A percentile compares a stretch with the other conserved stretches of the same genome.
Evolutionary conservation across 2,797 vertebrate genomes (phyloP).

Genomic region (Parambassis ranga): DNA sequence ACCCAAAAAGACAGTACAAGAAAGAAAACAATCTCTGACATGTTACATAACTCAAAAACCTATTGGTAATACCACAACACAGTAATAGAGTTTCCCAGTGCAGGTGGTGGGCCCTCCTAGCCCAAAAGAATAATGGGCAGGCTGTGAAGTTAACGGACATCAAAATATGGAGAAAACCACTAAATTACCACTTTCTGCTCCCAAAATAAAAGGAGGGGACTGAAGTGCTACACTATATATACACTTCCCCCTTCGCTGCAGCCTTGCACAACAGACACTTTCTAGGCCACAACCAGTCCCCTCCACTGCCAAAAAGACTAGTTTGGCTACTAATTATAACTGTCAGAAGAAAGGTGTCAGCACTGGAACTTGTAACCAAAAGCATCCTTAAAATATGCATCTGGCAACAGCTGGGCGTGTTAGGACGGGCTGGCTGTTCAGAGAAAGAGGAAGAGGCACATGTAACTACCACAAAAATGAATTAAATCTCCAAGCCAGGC

Average conservation of each 20-base stretch:
- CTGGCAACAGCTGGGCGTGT: slow-evolving; percentile 56
- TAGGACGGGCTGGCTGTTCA: slow-evolving; percentile 19
- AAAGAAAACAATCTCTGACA: neutral
- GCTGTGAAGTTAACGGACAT: slow-evolving; percentile 25
- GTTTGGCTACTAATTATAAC: slow-evolving; percentile 72
- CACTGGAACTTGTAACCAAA: slow-evolving; percentile 73
- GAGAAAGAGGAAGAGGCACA: slow-evolving; percentile 12
- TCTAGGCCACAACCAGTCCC: slow-evolving; percentile 67
- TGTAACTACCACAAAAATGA: slow-evolving; percentile 24
- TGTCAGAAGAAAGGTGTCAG: slow-evolving; percentile 70
- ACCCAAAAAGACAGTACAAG: neutral
- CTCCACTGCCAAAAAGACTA: slow-evolving; percentile 42
- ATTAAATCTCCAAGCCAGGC: slow-evolving; percentile 21
- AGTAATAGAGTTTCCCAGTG: neutral
- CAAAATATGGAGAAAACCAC: slow-evolving; percentile 60
- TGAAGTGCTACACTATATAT: slow-evolving; percentile 45
- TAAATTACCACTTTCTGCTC: slow-evolving; percentile 63
- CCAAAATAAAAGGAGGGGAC: slow-evolving; percentile 62
- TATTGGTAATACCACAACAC: neutral
- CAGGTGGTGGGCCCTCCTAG: slow-evolving; percentile 10
- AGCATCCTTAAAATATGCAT: slow-evolving; percentile 72
- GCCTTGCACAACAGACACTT: slow-evolving; percentile 59
- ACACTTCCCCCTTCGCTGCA: slow-evolving; percentile 29
- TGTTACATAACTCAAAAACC: neutral
- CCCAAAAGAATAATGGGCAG: slow-evolving; percentile 5